Base-by-base conservation (phyloP, 2,797 vertebrate species). In the Taenioides sp. region DNA sequence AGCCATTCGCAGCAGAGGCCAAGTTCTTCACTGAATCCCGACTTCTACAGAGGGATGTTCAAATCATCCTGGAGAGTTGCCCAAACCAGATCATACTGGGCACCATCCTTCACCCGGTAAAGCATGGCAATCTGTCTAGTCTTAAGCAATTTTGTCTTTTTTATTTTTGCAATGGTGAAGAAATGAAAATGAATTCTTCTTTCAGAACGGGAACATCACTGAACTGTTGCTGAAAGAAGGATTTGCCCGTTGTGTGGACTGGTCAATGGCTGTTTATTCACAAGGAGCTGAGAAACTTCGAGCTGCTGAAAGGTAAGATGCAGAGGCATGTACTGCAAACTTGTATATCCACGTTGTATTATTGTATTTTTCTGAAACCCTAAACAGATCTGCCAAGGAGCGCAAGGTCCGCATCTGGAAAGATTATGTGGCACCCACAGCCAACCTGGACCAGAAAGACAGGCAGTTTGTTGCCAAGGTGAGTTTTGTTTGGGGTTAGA, bases 21-120 rank as follows among this genome's bases (percentile, higher is more conserved):
- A 99, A 97, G 80, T 99, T 99, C 90, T 99, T 98, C 92, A 99
- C 97, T 0, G 98, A 99, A 83, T 99, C 98, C 0, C 94, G 97
- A 59, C 93, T 99, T 66, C 94, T 99, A 58, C 98, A 99, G 91
- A 93, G 98, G 80, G 98, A 99, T 0, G 97, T 99, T 74, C 98
- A 99, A 93, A 99, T 99, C 22, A 93, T 98, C 75, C 85, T 99
- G 92, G 98, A 99, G 89, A 98, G 97, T 91, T 97, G 97, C 78
- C 97, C 96, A 81, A 99, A 99, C 92, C 97, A 98, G 92, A 90
- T 97, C 87, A 93, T 99, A 84, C 90, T 99, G 88, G 98, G 98
- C 63, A 98, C 97, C 87, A 97, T 99, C 90, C 92, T 99, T 64
- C 97, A 99, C 78, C 97, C 97, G 81, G 97, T 95, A 89, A 74